Percentiles rank a stretch among this genome's conserved stretches.
phyloP scores from a whole-genome alignment of 2,888 invertebrate species.

The Amiota minor region DNA sequence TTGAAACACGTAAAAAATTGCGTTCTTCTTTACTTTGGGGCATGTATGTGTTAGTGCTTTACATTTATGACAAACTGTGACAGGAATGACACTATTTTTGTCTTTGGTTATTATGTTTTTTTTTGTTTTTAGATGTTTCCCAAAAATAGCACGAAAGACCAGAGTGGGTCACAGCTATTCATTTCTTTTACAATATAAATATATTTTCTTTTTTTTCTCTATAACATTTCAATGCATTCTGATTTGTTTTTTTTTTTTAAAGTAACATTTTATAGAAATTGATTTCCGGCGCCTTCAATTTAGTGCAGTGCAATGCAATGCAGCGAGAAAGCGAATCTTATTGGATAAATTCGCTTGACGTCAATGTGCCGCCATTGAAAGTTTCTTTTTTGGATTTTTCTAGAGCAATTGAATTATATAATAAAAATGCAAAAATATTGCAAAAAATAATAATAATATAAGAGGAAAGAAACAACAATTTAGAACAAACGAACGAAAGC shows the following conservation, averaged over 20 bases:
- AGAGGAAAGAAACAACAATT: not conserved
- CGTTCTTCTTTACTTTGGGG: conserved; percentile 53
- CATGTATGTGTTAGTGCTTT: not conserved
- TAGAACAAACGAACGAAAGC: not conserved
- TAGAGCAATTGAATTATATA: conserved; percentile 25
- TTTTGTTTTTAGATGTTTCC: too few relatives aligned
- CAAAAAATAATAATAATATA: conserved; percentile 1
- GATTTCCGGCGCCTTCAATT: conserved; percentile 5
- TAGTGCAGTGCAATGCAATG: not conserved
- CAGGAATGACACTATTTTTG: not conserved
- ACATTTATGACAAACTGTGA: conserved; percentile 1
- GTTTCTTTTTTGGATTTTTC: not conserved
- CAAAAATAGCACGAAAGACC: too few relatives aligned
- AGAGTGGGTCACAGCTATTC: too few relatives aligned
- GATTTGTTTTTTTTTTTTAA: conserved; percentile 11
- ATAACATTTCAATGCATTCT: not conserved
- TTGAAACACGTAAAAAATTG: conserved; percentile 66
- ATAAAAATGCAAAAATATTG: not conserved
- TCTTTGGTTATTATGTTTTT: too few relatives aligned
- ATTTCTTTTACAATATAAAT: not conserved
- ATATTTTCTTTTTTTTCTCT: not conserved
- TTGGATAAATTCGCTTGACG: not conserved
- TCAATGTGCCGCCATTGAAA: conserved; percentile 20
- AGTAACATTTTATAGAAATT: conserved; percentile 12
- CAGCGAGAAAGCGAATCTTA: not conserved